phyloP scores from a whole-genome alignment of 2,888 invertebrate species.

The Emmelina monodactyla region DNA sequence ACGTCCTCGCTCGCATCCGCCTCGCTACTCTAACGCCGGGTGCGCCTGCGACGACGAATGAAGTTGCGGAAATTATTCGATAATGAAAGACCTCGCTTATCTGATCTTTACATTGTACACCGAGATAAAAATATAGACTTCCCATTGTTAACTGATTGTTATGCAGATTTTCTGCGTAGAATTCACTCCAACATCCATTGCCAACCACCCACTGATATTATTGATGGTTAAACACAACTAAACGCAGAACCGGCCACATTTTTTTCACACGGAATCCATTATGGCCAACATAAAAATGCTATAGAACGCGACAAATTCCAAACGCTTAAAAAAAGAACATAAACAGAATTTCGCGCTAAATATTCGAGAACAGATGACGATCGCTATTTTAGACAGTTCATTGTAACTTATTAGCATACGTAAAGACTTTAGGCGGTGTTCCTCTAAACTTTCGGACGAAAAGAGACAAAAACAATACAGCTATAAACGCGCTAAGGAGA shows the following conservation, averaged over 20 bases:
- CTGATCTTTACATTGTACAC: too few species aligned
- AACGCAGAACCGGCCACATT: background rate
- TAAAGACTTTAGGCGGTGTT: constrained; percentile 48
- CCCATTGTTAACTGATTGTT: too few species aligned
- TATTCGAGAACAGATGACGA: constrained; percentile 32
- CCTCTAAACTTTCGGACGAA: constrained; percentile 45
- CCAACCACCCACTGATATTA: background rate
- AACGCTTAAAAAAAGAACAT: constrained; percentile 18
- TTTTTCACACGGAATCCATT: background rate
- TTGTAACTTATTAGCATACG: constrained; percentile 57
- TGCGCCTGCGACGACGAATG: background rate
- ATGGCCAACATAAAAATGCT: background rate
- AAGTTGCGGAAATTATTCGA: too few species aligned
- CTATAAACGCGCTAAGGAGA: constrained; percentile 34
- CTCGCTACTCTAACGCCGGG: constrained; percentile 13
- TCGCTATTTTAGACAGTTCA: constrained; percentile 30
- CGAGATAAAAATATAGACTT: too few species aligned
- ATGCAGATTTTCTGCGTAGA: too few species aligned
- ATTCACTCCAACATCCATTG: too few species aligned
- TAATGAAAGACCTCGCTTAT: too few species aligned
- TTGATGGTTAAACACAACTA: too few species aligned
- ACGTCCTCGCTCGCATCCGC: constrained; percentile 38
- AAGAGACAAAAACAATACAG: constrained; percentile 36
- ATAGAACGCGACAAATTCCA: background rate
- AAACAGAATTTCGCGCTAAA: constrained; percentile 32